phyloP scores from a whole-genome alignment of 2,888 invertebrate genomes.

The Diadromus collaris region DNA sequence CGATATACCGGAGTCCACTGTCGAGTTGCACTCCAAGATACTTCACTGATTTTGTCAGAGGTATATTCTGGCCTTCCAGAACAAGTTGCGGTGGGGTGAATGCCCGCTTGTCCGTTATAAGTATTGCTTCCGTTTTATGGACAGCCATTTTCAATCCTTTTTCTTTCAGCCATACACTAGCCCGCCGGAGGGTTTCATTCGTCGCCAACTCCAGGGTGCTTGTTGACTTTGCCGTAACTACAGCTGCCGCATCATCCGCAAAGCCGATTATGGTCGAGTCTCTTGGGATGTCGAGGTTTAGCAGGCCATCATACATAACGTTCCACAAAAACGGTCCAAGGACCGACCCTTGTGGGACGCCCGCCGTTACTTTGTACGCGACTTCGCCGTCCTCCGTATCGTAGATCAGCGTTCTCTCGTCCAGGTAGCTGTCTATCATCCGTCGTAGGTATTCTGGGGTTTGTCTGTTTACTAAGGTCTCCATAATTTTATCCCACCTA shows the following conservation, averaged over 20 bases:
- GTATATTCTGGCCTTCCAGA: slow-evolving; percentile 11
- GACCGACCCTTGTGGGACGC: slow-evolving; percentile 43
- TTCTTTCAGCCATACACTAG: slow-evolving; percentile 16
- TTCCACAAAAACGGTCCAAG: slow-evolving; percentile 43
- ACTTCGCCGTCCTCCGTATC: slow-evolving; percentile 31
- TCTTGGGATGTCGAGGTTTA: slow-evolving; percentile 15
- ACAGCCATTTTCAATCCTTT: slow-evolving; percentile 29
- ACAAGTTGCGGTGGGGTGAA: slow-evolving; percentile 6
- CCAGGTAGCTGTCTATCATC: slow-evolving; percentile 43
- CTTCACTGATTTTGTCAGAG: slow-evolving; percentile 11
- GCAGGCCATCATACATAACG: slow-evolving; percentile 47
- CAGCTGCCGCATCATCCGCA: slow-evolving; percentile 14
- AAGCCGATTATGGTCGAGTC: slow-evolving; percentile 30
- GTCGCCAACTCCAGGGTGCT: slow-evolving; percentile 2
- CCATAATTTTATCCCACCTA: slow-evolving; percentile 38
- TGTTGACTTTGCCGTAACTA: slow-evolving; percentile 14
- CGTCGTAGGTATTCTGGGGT: slow-evolving; percentile 27
- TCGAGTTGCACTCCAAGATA: slow-evolving; percentile 19
- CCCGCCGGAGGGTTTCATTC: slow-evolving; percentile 20
- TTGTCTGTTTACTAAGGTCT: not conserved
- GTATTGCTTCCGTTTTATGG: too few species aligned
- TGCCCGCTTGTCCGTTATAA: slow-evolving; percentile 29
- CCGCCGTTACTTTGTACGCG: slow-evolving; percentile 26
- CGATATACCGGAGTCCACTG: not conserved
- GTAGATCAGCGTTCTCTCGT: slow-evolving; percentile 29